A percentile compares a stretch with the other conserved stretches of the same genome.
Conservation (phyloP, 2,113 vertebrate species). For the Mugil cephalus region DNA sequence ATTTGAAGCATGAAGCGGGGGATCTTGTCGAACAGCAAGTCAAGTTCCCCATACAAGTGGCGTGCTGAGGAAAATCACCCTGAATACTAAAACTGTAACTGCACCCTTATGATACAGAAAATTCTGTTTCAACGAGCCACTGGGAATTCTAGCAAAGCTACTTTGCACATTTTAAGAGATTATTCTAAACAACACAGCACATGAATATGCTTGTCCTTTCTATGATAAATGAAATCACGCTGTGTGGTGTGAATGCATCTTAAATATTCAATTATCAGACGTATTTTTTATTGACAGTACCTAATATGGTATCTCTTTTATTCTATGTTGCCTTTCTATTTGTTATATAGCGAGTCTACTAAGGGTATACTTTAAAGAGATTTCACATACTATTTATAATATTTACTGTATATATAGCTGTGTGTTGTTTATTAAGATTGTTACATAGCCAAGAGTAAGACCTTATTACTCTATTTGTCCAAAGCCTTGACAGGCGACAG, state of each 20-base stretch:
- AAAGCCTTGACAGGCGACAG: conserved; percentile 2
- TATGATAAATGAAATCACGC: background rate
- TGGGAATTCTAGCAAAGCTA: background rate
- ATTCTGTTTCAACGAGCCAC: background rate
- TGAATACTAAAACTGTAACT: conserved; percentile 12
- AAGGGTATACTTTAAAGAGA: background rate
- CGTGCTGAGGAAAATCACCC: conserved; percentile 1
- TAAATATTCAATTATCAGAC: conserved; percentile 17
- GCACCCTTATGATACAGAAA: background rate
- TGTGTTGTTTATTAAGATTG: background rate
- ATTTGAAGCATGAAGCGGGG: conserved; percentile 25
- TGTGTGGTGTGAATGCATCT: too few species aligned
- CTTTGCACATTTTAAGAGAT: background rate
- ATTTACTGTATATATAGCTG: background rate
- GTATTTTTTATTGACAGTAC: background rate
- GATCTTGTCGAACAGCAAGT: conserved; percentile 31
- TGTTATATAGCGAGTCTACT: too few species aligned
- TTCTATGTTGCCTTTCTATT: too few species aligned
- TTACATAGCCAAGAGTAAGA: background rate
- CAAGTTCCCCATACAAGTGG: conserved; percentile 11
- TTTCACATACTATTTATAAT: background rate
- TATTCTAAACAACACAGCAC: background rate
- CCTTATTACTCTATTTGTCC: background rate
- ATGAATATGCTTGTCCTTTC: background rate
- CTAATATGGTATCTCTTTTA: too few species aligned